Conservation (phyloP, 2,888 invertebrate genomes). For the Drosophila histrio region DNA sequence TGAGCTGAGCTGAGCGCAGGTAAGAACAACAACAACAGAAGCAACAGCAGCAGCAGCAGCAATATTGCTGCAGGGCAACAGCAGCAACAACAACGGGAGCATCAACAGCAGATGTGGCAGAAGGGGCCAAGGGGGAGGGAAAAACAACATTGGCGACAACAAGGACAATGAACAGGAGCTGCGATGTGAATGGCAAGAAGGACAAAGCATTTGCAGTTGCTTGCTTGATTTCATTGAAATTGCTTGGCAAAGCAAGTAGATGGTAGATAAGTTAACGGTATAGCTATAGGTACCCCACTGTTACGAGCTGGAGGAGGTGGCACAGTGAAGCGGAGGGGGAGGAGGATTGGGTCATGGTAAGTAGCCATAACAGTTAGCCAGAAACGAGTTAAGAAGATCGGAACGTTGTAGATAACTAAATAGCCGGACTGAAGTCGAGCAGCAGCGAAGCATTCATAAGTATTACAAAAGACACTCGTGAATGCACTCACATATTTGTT, state of each 20-base stretch:
- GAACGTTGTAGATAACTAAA: conserved; percentile 29
- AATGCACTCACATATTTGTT: conserved; percentile 20
- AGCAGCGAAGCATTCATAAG: conserved; percentile 1
- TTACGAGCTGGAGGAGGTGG: not conserved
- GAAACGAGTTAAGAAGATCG: conserved; percentile 24
- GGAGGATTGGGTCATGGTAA: conserved; percentile 12
- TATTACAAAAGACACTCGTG: conserved; percentile 18
- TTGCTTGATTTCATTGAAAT: conserved; percentile 59
- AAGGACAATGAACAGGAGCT: conserved; percentile 28
- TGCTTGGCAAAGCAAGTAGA: conserved; percentile 41
- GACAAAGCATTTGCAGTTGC: conserved; percentile 52
- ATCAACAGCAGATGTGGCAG: not conserved
- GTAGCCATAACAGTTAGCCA: conserved; percentile 53
- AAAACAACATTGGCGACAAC: conserved; percentile 47
- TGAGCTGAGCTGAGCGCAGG: conserved; percentile 28
- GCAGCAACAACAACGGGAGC: conserved; percentile 8
- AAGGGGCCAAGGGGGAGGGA: not conserved
- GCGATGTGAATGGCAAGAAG: conserved; percentile 21
- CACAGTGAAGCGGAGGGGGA: not conserved
- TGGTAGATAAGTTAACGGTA: conserved; percentile 31
- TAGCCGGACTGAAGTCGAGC: conserved; percentile 5
- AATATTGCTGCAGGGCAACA: conserved; percentile 34
- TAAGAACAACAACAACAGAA: conserved; percentile 18
- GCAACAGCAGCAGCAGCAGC: conserved; percentile 20
- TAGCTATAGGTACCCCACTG: conserved; percentile 1